Evolutionary conservation across 2,797 vertebrate genomes (phyloP), one percentile per base, ranked within the genome.

Genomic region (Pterois miles): DNA sequence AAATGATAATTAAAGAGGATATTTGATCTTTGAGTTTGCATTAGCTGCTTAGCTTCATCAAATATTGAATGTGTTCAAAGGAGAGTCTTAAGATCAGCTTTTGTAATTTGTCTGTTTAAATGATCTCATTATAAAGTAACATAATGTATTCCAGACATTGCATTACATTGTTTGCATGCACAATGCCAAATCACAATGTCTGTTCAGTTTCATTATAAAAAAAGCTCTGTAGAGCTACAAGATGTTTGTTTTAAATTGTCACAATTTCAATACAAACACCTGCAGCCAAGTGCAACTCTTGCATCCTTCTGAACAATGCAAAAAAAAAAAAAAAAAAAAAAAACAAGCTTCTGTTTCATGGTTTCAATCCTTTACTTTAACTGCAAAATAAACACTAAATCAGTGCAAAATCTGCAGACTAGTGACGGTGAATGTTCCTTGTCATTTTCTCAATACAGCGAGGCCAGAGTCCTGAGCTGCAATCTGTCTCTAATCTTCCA

Each of bases 401-500:
- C 81, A 81, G 80, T 74, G 71, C 40, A 84, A 83, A 88, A 78
- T 80, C 76, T 66, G 46, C 68, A 79, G 64, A 72, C 62, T 74
- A n/a, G 74, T 62, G 62, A 89, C 59, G 78, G 81, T 68, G 82
- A 90, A 85, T 68, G 74, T 87, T 90, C 85, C 78, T 86, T 66
- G 81, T 92, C 92, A 89, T 90, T 85, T 92, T 86, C 78, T 87
- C 83, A 80, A 74, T 67, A 78, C 86, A 59, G 59, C 9, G 34
- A 82, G 86, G 85, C 87, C 80, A 64, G 71, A 83, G 84, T 88
- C 82, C 78, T 82, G 27, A 73, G 74, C 78, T 82, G 80, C 88
- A 93, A 92, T 90, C 90, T 95, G 93, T 86, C 88, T 94, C 86
- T 91, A 90, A 95, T 94, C 92, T 92, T 89, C 81, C 71, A 70